Evolutionary conservation across 2,888 invertebrate species (phyloP), one percentile per base, ranked within the genome.

Genomic region (Liodrosophila aerea): DNA sequence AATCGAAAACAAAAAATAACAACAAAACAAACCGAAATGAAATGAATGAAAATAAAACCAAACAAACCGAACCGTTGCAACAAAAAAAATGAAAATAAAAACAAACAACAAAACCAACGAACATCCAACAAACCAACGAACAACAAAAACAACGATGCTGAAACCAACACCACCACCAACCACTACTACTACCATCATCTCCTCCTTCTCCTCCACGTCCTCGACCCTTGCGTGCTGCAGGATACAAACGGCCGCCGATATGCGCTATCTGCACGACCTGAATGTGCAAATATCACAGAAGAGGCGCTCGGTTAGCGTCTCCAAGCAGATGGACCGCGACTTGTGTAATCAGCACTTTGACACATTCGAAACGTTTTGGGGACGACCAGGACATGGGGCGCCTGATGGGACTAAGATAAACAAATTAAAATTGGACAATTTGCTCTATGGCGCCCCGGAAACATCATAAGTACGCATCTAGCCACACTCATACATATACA

Each of bases 361-460:
- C 71, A 95, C 95, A 1, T 95, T 95, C 93, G 93, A 93, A 44
- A 92, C 93, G 7, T 91, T 95, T 75, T 96, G 96, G 96, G 95
- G 96, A 18, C 92, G 94, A 41, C 95, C 95, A 0, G 96, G 96
- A 0, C 94, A 90, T 68, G 90, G 90, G 34, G 90, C 90, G 27
- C 90, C 88, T 36, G 11, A 22, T 15, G 75, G 76, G 47, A 69
- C 80, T 29, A 84, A 86, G 47, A 88, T 80, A 64, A 85, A 87
- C 71, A 90, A 90, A 83, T 73, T 89, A 46, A 90, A 90, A 75
- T 87, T 90, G 87, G 87, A 90, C 85, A 87, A 89, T 87, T 89
- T 90, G 76, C 90, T 90, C 75, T 90, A 90, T 68, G 90, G 90
- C 54, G 68, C 66, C 30, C 80, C 84, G 56, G 82, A 82, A 46